Conservation (phyloP, 2,797 vertebrate genomes). For the Chrosomus eos region DNA sequence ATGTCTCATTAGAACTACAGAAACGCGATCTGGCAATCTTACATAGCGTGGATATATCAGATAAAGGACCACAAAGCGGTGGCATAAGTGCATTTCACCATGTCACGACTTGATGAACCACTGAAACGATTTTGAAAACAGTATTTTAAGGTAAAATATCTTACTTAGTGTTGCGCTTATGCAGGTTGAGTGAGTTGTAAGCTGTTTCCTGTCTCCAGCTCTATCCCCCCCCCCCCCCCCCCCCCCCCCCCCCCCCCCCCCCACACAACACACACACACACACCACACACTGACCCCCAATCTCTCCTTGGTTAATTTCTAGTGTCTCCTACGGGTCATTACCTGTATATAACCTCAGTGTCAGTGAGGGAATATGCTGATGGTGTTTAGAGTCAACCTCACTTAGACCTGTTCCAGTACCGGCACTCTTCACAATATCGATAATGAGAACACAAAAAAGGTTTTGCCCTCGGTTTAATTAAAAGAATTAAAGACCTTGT, state of each 20-base stretch:
- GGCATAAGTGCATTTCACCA: too few relatives aligned
- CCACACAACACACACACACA: too few relatives aligned
- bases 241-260: constrained; percentile 30
- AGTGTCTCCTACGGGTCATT: constrained; percentile 41
- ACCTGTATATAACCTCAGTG: constrained; percentile 31
- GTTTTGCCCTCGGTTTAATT: constrained; percentile 73
- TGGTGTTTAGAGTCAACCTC: constrained; percentile 45
- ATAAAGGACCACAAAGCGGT: too few relatives aligned
- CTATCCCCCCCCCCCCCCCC: constrained; percentile 51
- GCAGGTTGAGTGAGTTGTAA: too few relatives aligned
- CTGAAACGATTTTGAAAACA: too few relatives aligned
- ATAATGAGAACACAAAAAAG: constrained; percentile 53
- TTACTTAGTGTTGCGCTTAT: too few relatives aligned
- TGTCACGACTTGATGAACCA: too few relatives aligned
- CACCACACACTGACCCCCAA: too few relatives aligned
- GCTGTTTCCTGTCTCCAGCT: neutral
- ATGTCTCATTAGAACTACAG: too few relatives aligned
- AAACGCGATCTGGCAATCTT: too few relatives aligned
- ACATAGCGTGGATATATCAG: too few relatives aligned
- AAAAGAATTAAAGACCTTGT: constrained; percentile 78
- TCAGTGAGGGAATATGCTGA: constrained; percentile 56
- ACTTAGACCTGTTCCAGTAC: constrained; percentile 43
- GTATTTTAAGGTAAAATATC: too few relatives aligned
- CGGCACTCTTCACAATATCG: constrained; percentile 44
- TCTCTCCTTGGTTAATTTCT: constrained; percentile 31